A percentile compares a stretch with the other conserved stretches of the same genome.
Evolutionary conservation across 1,140 invertebrate genomes (phyloP).

Genomic region (Drosophila punjabiensis): DNA sequence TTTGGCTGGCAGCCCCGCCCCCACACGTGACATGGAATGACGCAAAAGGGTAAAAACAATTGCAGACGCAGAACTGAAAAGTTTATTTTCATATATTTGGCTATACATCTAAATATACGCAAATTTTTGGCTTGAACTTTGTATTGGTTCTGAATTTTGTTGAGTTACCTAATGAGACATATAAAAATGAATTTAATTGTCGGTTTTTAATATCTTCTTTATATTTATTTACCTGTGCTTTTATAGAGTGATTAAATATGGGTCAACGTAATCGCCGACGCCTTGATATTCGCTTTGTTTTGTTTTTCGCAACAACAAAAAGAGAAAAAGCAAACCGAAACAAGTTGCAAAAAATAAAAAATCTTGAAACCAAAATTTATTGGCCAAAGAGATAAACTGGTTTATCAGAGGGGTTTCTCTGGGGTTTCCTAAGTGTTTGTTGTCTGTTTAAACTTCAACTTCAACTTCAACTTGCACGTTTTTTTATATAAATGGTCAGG

Average conservation of each 20-base stretch:
- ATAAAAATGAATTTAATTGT: constrained; percentile 6
- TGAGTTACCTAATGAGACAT: constrained; percentile 33
- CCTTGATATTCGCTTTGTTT: constrained; percentile 39
- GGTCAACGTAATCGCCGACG: constrained; percentile 47
- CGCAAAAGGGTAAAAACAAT: constrained; percentile 50
- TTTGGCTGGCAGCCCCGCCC: constrained; percentile 12
- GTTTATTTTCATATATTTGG: constrained; percentile 26
- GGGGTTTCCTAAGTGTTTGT: constrained; percentile 40
- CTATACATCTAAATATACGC: constrained; percentile 2
- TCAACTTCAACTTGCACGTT: constrained; percentile 32
- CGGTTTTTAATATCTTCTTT: background rate
- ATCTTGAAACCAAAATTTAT: constrained; percentile 45
- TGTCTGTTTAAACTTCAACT: constrained; percentile 19
- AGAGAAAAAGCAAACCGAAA: constrained; percentile 33
- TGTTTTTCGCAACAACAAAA: constrained; percentile 23
- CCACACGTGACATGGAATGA: constrained; percentile 64
- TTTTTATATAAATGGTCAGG: background rate
- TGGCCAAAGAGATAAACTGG: constrained; percentile 48
- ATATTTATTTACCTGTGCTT: constrained; percentile 10
- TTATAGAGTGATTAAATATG: constrained; percentile 48
- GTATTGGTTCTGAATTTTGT: constrained; percentile 16
- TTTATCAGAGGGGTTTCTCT: constrained; percentile 43
- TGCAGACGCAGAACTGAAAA: constrained; percentile 38
- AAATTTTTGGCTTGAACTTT: constrained; percentile 41
- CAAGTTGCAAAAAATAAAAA: constrained; percentile 49